phyloP scores from a whole-genome alignment of 1,140 invertebrate genomes.

The Tetragnatha versicolor region DNA sequence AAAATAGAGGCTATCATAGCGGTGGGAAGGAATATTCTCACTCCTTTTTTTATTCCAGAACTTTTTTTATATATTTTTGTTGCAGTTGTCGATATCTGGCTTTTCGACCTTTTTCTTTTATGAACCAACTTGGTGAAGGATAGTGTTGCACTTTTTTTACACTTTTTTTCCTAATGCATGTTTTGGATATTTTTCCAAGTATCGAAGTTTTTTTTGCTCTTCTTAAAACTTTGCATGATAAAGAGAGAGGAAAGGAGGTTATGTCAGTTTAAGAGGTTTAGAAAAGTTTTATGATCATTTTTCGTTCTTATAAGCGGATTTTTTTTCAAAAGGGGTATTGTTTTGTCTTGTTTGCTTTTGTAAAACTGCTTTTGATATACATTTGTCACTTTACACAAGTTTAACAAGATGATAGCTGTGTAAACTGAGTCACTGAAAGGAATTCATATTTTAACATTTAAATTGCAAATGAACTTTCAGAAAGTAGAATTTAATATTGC shows the following conservation, averaged over 20 bases:
- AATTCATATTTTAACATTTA: no score
- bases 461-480: no score
- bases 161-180: neutral
- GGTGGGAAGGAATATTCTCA: neutral
- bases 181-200: constrained; percentile 14
- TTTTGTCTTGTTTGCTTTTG: no score
- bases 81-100: constrained; percentile 31
- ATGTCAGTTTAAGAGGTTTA: neutral
- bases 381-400: no score
- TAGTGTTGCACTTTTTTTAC: neutral
- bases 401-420: no score
- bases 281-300: no score
- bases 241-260: neutral
- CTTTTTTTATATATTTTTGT: neutral
- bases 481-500: no score
- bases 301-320: no score
- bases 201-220: neutral
- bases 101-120: constrained; percentile 6
- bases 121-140: neutral
- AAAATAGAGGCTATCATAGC: constrained; percentile 31
- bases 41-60: neutral
- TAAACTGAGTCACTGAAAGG: no score
- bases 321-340: no score
- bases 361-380: no score
- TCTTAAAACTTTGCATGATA: constrained; percentile 25